A percentile compares a stretch with the other conserved stretches of the same genome.
Conservation (phyloP, 2,797 vertebrate species). For the Lates japonicus region DNA sequence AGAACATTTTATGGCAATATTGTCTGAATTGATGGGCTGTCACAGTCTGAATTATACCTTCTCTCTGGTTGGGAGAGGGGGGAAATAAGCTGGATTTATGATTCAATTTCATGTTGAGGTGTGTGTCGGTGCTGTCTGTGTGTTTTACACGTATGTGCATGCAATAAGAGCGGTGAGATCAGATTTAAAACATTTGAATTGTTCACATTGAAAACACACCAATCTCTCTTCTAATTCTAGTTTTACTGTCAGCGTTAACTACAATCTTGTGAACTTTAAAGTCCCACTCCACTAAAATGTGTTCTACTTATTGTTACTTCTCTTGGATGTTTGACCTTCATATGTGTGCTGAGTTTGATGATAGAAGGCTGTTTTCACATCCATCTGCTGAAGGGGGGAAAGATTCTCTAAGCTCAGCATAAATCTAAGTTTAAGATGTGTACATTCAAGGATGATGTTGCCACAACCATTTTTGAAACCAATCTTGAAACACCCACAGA, state of each 20-base stretch:
- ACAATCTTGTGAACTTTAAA: not conserved
- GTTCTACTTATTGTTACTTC: not conserved
- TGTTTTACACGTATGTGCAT: not conserved
- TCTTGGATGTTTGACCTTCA: not conserved
- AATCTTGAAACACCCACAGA: not conserved
- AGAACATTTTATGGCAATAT: constrained; percentile 29
- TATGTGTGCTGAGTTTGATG: not conserved
- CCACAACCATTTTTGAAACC: too few species aligned
- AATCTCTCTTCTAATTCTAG: not conserved
- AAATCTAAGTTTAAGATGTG: too few species aligned
- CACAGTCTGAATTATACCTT: constrained; percentile 38
- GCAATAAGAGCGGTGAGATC: not conserved
- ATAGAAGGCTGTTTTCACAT: not conserved
- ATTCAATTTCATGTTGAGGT: not conserved
- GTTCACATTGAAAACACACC: constrained; percentile 1
- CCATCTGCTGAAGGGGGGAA: not conserved
- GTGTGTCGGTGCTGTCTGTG: not conserved
- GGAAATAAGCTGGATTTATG: constrained; percentile 1
- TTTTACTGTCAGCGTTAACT: not conserved
- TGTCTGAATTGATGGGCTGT: constrained; percentile 17
- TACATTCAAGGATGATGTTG: too few species aligned
- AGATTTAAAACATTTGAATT: not conserved
- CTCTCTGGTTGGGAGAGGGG: constrained; percentile 1
- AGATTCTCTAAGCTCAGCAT: not conserved
- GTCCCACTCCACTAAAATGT: not conserved